Conservation (phyloP, 2,888 invertebrate genomes). For the Amblyjoppa fuscipennis region DNA sequence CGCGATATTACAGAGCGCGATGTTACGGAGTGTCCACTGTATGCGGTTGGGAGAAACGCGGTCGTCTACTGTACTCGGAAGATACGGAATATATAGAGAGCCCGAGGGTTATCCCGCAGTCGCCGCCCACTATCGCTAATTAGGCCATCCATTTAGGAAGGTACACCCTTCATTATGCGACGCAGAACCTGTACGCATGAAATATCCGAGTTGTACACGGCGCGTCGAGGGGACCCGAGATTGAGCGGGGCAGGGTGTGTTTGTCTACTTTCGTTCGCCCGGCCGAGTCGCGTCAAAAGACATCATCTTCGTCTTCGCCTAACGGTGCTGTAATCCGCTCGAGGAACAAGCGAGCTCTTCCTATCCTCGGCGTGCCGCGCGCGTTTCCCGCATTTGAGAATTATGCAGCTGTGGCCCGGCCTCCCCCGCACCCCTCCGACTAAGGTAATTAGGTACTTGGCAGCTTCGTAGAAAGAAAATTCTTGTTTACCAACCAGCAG, state of each 20-base stretch:
- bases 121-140: slow-evolving; percentile 30
- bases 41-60: too few relatives aligned
- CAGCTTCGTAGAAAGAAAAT: slow-evolving; percentile 64
- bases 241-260: slow-evolving; percentile 25
- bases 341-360: slow-evolving; percentile 40
- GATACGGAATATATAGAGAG: background rate
- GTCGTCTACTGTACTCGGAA: too few relatives aligned
- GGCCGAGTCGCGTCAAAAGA: slow-evolving; percentile 62
- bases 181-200: slow-evolving; percentile 48
- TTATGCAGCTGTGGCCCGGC: slow-evolving; percentile 3
- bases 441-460: slow-evolving; percentile 67
- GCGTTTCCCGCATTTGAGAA: background rate
- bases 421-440: slow-evolving; percentile 45
- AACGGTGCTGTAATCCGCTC: slow-evolving; percentile 49
- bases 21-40: too few relatives aligned
- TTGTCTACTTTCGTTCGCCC: slow-evolving; percentile 52
- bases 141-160: slow-evolving; percentile 25
- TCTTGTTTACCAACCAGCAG: slow-evolving; percentile 63
- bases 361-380: background rate
- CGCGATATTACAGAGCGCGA: too few relatives aligned
- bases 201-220: slow-evolving; percentile 36
- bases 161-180: background rate
- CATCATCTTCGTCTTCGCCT: slow-evolving; percentile 26
- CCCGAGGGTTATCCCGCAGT: background rate
- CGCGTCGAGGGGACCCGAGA: slow-evolving; percentile 19